Evolutionary conservation across 2,797 vertebrate species (phyloP).

Genomic region (Picus viridis): DNA sequence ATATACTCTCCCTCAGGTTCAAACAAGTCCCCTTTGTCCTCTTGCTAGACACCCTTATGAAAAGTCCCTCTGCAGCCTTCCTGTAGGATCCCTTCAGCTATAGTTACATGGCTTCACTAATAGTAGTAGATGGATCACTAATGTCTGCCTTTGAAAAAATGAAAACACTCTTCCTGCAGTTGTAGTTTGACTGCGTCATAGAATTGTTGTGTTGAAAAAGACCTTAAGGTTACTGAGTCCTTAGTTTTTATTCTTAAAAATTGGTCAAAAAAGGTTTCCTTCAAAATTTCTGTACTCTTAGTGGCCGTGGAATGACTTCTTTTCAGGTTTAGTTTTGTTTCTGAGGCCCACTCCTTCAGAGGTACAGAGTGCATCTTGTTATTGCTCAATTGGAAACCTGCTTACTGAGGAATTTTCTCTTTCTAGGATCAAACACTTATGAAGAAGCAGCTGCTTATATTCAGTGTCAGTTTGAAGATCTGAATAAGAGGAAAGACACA

Average conservation of each 20-base stretch:
- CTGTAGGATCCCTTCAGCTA: too few relatives aligned
- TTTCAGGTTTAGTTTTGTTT: not conserved
- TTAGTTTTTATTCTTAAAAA: not conserved
- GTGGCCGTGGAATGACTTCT: not conserved
- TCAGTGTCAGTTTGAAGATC: constrained; percentile 98
- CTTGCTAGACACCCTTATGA: too few relatives aligned
- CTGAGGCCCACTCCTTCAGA: not conserved
- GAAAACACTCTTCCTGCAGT: not conserved
- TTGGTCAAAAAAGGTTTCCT: not conserved
- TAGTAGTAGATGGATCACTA: not conserved
- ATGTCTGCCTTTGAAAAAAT: not conserved
- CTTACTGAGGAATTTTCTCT: constrained; percentile 6
- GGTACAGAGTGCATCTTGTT: not conserved
- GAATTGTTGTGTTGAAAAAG: not conserved
- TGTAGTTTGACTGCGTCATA: not conserved
- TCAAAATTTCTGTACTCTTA: not conserved
- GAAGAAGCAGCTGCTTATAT: constrained; percentile 98
- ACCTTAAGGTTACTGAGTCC: not conserved
- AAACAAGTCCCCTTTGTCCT: too few relatives aligned
- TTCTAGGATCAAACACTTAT: constrained; percentile 94
- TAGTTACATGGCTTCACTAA: not conserved
- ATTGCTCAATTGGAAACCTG: not conserved
- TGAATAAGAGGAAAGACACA: constrained; percentile 99
- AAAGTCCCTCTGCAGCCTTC: too few relatives aligned
- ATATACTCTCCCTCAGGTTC: too few relatives aligned